Conservation (phyloP, 2,113 vertebrate species). For the Pseudolaguvia tuberculata region DNA sequence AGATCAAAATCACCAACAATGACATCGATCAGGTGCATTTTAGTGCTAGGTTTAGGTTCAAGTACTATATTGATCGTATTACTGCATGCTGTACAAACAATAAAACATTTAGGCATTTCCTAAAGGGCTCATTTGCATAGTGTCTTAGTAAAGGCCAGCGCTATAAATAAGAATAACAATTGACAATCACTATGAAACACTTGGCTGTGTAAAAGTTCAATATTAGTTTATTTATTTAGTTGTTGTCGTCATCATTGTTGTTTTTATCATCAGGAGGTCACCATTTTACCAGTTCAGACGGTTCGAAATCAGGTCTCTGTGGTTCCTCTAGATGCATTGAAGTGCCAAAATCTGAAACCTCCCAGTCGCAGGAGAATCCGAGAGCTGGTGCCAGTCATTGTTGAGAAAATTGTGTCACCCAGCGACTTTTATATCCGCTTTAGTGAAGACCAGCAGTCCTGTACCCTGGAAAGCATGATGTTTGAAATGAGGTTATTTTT, state of each 20-base stretch:
- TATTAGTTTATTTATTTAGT: not conserved
- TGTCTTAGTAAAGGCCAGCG: conserved; percentile 1
- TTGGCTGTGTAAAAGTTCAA: not conserved
- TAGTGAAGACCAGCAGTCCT: conserved; percentile 64
- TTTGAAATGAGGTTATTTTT: conserved; percentile 82
- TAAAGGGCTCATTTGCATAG: conserved; percentile 1
- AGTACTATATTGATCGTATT: not conserved
- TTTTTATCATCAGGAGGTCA: conserved; percentile 50
- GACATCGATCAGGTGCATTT: conserved; percentile 48
- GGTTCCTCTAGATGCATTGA: conserved; percentile 80
- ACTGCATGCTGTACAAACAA: not conserved
- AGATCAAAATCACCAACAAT: conserved; percentile 32
- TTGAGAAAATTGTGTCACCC: conserved; percentile 77
- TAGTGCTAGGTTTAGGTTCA: not conserved
- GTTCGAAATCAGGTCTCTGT: conserved; percentile 42
- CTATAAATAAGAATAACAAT: conserved; percentile 2
- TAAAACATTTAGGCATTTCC: conserved; percentile 4
- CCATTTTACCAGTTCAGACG: conserved; percentile 45
- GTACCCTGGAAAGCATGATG: conserved; percentile 81
- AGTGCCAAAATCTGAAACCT: conserved; percentile 66
- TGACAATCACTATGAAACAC: not conserved
- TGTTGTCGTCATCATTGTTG: not conserved
- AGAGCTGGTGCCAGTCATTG: conserved; percentile 72
- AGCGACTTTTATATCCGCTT: conserved; percentile 81
- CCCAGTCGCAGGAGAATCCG: conserved; percentile 60